Percentiles rank a stretch among this genome's conserved stretches.
These are phyloP conservation scores for Bombycilla garrulus DNA, from an alignment of 2,113 vertebrate species.

Conservation along the genomic window DNA sequence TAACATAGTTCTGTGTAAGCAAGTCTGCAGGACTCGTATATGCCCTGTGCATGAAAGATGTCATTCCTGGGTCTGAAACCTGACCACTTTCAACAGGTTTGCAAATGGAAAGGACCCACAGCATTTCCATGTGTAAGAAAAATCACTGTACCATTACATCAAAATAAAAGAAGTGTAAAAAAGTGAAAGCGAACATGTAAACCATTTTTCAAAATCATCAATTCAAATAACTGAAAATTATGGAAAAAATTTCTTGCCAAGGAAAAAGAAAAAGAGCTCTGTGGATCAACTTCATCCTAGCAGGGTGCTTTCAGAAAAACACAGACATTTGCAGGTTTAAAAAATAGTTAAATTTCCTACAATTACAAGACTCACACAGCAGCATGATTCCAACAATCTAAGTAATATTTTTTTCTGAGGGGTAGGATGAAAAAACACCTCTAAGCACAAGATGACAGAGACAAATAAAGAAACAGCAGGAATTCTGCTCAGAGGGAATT, in stretches of 20 bases:
- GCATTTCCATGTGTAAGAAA: neutral
- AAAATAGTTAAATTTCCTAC: neutral
- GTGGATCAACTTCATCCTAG: neutral
- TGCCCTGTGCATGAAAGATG: neutral
- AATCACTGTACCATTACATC: neutral
- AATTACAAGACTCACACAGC: neutral
- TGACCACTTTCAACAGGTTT: neutral
- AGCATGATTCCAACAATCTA: neutral
- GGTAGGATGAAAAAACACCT: neutral
- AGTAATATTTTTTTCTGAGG: neutral
- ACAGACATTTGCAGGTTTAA: neutral
- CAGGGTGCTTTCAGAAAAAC: neutral
- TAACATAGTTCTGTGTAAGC: neutral
- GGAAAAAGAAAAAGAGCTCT: neutral
- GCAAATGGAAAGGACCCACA: neutral
- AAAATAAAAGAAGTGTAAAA: neutral
- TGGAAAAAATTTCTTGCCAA: neutral
- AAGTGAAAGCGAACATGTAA: neutral
- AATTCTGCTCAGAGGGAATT: neutral
- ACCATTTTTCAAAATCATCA: neutral
- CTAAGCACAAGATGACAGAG: neutral
- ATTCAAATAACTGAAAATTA: neutral
- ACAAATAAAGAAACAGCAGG: constrained; percentile 2
- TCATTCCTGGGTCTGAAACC: neutral
- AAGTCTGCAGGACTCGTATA: neutral